A percentile compares a stretch with the other conserved stretches of the same genome.
phyloP scores from a whole-genome alignment of 2,113 vertebrate species.

The Lampris incognitus region DNA sequence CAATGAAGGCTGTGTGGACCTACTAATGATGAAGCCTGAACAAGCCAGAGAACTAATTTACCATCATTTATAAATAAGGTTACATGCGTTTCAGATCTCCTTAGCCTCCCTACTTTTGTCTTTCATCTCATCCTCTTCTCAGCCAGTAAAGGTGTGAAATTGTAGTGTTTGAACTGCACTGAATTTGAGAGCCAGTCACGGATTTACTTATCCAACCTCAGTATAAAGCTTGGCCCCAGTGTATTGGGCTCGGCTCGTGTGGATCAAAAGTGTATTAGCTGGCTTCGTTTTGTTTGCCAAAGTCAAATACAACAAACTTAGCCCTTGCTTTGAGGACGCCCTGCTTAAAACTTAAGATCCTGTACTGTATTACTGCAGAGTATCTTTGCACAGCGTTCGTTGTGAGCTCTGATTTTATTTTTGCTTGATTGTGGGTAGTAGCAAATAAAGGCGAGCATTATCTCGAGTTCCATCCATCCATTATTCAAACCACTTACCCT shows the following conservation, averaged over 20 bases:
- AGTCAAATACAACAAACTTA: conserved; percentile 65
- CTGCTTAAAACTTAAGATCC: conserved; percentile 58
- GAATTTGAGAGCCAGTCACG: conserved; percentile 31
- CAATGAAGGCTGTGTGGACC: not conserved
- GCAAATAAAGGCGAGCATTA: conserved; percentile 36
- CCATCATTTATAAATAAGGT: not conserved
- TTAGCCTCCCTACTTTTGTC: too few species aligned
- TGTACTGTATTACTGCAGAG: conserved; percentile 25
- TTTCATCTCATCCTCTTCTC: not conserved
- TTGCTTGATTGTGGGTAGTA: conserved; percentile 44
- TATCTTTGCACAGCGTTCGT: conserved; percentile 28
- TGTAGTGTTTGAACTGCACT: conserved; percentile 45
- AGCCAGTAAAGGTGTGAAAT: conserved; percentile 36
- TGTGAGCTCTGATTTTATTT: conserved; percentile 41
- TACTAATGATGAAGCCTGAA: conserved; percentile 10
- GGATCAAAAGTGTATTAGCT: conserved; percentile 63
- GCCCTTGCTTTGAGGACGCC: conserved; percentile 51
- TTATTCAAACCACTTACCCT: too few species aligned
- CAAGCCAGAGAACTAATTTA: not conserved
- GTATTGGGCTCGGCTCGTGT: conserved; percentile 43
- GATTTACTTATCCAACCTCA: conserved; percentile 56
- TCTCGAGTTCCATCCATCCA: not conserved
- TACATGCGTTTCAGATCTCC: conserved; percentile 14
- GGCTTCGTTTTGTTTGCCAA: conserved; percentile 65
- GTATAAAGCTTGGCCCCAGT: conserved; percentile 49